These are phyloP conservation scores for Chrysolina haemoptera DNA, from an alignment of 2,888 invertebrate species.

Conservation along the genomic window DNA sequence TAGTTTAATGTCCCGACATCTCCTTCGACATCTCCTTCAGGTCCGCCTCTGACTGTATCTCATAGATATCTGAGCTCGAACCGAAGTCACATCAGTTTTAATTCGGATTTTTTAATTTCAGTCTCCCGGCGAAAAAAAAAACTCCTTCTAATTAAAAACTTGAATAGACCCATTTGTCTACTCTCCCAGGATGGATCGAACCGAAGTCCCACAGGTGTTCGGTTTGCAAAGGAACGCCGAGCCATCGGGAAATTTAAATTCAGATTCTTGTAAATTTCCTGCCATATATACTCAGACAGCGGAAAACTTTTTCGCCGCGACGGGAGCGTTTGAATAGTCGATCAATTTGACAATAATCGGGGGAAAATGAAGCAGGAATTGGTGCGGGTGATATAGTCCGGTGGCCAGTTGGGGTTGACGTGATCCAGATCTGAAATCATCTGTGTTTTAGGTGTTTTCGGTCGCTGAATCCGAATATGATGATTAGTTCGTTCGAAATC, in stretches of 20 bases:
- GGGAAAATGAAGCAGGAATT: background rate
- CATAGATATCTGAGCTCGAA: too few relatives aligned
- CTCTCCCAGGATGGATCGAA: slow-evolving; percentile 19
- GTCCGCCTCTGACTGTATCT: too few relatives aligned
- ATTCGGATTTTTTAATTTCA: background rate
- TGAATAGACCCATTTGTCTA: slow-evolving; percentile 1
- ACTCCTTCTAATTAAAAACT: background rate
- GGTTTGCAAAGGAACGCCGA: slow-evolving; percentile 34
- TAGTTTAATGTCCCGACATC: too few relatives aligned
- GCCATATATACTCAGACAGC: slow-evolving; percentile 34
- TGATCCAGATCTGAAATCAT: too few relatives aligned
- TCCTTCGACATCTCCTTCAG: too few relatives aligned
- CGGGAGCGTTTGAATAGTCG: slow-evolving; percentile 16
- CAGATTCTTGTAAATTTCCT: slow-evolving; percentile 39
- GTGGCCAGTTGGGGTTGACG: too few relatives aligned
- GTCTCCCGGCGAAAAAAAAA: background rate
- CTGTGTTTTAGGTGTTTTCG: too few relatives aligned
- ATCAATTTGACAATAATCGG: slow-evolving; percentile 9
- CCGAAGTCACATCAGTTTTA: too few relatives aligned
- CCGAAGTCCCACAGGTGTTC: slow-evolving; percentile 40
- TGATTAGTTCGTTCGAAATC: too few relatives aligned
- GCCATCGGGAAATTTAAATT: slow-evolving; percentile 34
- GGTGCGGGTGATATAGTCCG: too few relatives aligned
- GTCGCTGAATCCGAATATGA: too few relatives aligned
- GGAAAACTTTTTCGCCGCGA: slow-evolving; percentile 28